Percentiles rank a stretch among this genome's conserved stretches.
Conservation (phyloP, 35 echinoderm and acorn worm genomes). For the Diadema setosum region DNA sequence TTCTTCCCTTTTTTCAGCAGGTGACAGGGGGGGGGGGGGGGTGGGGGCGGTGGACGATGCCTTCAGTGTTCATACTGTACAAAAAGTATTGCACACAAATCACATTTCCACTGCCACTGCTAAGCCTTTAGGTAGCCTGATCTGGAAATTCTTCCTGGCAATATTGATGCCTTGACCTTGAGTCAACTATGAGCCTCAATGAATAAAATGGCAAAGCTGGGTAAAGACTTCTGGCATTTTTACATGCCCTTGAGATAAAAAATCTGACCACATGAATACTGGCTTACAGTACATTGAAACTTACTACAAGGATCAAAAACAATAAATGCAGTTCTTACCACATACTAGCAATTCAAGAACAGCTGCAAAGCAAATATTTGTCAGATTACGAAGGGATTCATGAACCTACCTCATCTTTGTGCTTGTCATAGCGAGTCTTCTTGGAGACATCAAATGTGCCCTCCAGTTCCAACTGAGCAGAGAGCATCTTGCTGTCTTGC, state of each 20-base stretch:
- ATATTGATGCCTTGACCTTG: too few species aligned
- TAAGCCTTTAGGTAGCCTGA: too few species aligned
- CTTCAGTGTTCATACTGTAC: too few species aligned
- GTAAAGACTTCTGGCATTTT: background rate
- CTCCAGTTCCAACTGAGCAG: slow-evolving; percentile 45
- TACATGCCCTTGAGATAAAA: background rate
- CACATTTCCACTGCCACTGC: too few species aligned
- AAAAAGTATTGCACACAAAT: too few species aligned
- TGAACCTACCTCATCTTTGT: slow-evolving; percentile 68
- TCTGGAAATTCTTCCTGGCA: too few species aligned
- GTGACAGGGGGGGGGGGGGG: too few species aligned
- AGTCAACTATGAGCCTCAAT: too few species aligned
- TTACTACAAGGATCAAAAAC: background rate
- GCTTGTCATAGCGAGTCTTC: slow-evolving; percentile 44
- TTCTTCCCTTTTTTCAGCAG: too few species aligned
- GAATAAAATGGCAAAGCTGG: background rate
- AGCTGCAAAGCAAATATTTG: background rate
- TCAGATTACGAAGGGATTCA: background rate
- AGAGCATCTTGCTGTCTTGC: slow-evolving; percentile 34
- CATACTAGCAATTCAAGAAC: background rate
- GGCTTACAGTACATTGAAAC: background rate
- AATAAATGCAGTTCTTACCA: too few species aligned
- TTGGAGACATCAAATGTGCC: slow-evolving; percentile 39
- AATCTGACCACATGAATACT: background rate
- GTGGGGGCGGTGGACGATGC: too few species aligned